Base-by-base conservation (phyloP, 2,113 vertebrate species). In the Oryzias curvinotus region DNA sequence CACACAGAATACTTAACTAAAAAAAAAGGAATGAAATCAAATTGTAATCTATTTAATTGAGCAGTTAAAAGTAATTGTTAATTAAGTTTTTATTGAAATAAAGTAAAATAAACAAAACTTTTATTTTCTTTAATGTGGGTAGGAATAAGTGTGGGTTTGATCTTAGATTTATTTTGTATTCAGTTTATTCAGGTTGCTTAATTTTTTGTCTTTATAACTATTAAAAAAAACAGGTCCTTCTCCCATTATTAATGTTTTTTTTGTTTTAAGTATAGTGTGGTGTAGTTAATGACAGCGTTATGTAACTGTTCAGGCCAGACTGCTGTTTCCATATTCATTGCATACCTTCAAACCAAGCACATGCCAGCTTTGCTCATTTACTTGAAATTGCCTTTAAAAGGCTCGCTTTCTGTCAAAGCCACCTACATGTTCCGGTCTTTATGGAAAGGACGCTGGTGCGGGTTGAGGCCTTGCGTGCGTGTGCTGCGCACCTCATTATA, bases 401-500 rank as follows among this genome's bases (percentile, higher is more conserved):
- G 67, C 4, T 14, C 36, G 5, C 7, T 73, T 75, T 70, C 67
- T 65, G 47, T 77, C 61, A 58, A 59, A 78, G n/a, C 70, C 85
- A 16, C 73, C 80, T 70, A 80, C 81, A 49, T 53, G 21, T 44
- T 57, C 56, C 56, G 8, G 18, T 73, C 75, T 79, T 75, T 71
- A 62, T 65, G 75, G 48, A 49, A 69, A 49, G n/a, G 46, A 73
- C 57, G 51, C 18, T 45, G 21, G 21, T 23, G 73, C 60, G 63
- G 63, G 65, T 83, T 73, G 61, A 79, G 77, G 68, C 80, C 73
- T 67, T 71, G 18, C 36, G 59, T 56, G 54, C 77, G 71, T 49
- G 70, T 57, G 36, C 36, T 10, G 36, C 47, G 65, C 57, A 73
- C 68, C 71, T 82, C 78, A 82, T 85, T 82, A 83, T 73, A 85